phyloP scores from a whole-genome alignment of 1,140 invertebrate species.

The Orius insidiosus region DNA sequence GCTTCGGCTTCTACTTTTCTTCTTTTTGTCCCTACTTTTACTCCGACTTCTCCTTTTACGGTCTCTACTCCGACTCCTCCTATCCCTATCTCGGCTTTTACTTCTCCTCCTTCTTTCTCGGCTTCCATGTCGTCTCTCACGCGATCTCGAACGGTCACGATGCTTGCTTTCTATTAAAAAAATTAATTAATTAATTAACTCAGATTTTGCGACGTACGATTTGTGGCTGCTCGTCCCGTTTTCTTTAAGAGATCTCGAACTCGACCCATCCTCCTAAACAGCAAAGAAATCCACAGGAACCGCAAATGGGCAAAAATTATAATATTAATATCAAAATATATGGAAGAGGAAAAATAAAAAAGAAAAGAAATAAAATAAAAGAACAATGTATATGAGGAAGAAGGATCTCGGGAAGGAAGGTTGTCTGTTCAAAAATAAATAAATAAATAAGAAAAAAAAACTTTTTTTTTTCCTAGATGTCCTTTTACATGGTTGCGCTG shows the following conservation, averaged over 20 bases:
- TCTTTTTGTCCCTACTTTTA: slow-evolving; percentile 24
- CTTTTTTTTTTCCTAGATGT: slow-evolving; percentile 4
- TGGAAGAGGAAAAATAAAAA: slow-evolving; percentile 22
- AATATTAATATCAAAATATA: slow-evolving; percentile 6
- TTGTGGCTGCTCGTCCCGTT: slow-evolving; percentile 32
- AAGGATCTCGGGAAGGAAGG: slow-evolving; percentile 1
- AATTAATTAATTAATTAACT: background rate
- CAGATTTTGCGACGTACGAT: slow-evolving; percentile 9
- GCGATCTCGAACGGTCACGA: slow-evolving; percentile 18
- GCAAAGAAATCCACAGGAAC: slow-evolving; percentile 39
- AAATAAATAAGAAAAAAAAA: slow-evolving; percentile 4
- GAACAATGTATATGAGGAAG: background rate
- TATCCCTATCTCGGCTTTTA: slow-evolving; percentile 16
- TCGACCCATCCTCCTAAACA: slow-evolving; percentile 42
- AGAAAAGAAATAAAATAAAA: slow-evolving; percentile 19
- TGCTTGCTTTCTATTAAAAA: slow-evolving; percentile 16
- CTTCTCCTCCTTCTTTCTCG: slow-evolving; percentile 22
- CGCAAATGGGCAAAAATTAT: slow-evolving; percentile 29
- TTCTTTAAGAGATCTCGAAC: slow-evolving; percentile 36
- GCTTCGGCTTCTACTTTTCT: slow-evolving; percentile 22
- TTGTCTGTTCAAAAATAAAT: background rate
- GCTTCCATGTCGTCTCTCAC: slow-evolving; percentile 20
- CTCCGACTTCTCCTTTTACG: slow-evolving; percentile 26
- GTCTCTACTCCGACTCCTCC: slow-evolving; percentile 22
- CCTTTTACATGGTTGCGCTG: slow-evolving; percentile 4